Base-by-base conservation (phyloP, 2,797 vertebrate genomes). In the Oceanodroma leucorhoa region DNA sequence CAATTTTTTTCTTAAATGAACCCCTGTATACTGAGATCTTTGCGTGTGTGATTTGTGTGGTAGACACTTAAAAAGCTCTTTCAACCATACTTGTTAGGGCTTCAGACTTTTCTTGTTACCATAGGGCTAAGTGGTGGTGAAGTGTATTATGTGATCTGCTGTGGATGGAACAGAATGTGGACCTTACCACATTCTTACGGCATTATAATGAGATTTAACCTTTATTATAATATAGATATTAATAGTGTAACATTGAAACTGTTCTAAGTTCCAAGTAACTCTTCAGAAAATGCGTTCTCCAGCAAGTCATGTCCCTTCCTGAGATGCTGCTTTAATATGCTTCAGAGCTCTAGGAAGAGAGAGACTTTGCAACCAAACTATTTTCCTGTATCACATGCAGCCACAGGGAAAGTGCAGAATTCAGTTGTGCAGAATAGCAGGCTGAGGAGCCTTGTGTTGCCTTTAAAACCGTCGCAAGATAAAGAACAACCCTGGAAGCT, bases 161-260 rank as follows among this genome's bases (percentile, higher is more conserved):
- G 36, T 1, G 8, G 9, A 2, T 8, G 40, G n/a, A 67, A 26
- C 76, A 48, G 20, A 29, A 0, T 0, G 21, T 17, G 83, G 51
- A 51, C 72, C 10, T 3, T 6, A 6, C 27, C 18, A 3, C 11
- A 0, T 45, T 34, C 69, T 34, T 38, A 1, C 0, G 14, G 55
- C 40, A 20, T 58, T 29, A 3, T 23, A 73, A 36, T n/a, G 45
- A 81, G 58, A 2, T 30, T 54, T 93, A 80, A 72, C 38, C 67
- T 85, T 79, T 54, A 40, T 43, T 58, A 9, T 9, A 48, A 40
- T 13, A 13, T 8, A 34, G 48, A 32, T 61, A 51, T 87, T 40
- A 70, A 8, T 7, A 30, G 51, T 5, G 0, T 6, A 43, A n/a
- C 10, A 6, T 19, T 10, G 57, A 40, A 58, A 16, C 19, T 36